These are phyloP conservation scores for Hyaena hyaena DNA, from an alignment of 2,113 vertebrate genomes.

Conservation along the genomic window DNA sequence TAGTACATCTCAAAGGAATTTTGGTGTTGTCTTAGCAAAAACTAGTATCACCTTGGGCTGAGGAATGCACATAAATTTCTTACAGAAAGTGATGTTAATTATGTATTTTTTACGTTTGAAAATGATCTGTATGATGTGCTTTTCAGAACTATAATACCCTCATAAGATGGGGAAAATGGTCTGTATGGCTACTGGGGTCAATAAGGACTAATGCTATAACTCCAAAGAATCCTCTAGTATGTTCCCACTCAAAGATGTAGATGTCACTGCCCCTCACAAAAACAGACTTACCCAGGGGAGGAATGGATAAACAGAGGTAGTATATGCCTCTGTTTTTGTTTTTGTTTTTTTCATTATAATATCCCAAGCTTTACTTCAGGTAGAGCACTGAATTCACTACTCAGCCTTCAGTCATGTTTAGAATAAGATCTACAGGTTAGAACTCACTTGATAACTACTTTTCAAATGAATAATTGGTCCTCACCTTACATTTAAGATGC, in stretches of 20 bases:
- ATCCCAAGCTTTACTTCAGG: background rate
- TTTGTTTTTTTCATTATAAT: background rate
- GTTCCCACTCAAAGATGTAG: background rate
- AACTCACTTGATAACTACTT: background rate
- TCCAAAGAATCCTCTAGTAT: background rate
- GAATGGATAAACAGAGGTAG: background rate
- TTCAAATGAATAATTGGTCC: background rate
- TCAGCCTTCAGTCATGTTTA: background rate
- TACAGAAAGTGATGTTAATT: background rate
- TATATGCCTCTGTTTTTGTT: background rate
- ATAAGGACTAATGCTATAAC: background rate
- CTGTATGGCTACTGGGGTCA: background rate
- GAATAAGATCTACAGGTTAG: background rate
- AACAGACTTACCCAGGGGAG: background rate
- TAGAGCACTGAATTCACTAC: background rate
- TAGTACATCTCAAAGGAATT: background rate
- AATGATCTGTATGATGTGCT: background rate
- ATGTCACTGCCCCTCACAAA: background rate
- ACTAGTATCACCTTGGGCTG: background rate
- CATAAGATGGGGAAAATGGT: background rate
- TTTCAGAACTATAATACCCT: background rate
- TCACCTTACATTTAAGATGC: background rate
- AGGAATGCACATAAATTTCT: background rate
- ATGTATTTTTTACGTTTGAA: background rate
- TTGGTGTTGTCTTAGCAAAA: background rate